phyloP scores from a whole-genome alignment of 2,888 invertebrate species.

The Parascotia fuliginaria region DNA sequence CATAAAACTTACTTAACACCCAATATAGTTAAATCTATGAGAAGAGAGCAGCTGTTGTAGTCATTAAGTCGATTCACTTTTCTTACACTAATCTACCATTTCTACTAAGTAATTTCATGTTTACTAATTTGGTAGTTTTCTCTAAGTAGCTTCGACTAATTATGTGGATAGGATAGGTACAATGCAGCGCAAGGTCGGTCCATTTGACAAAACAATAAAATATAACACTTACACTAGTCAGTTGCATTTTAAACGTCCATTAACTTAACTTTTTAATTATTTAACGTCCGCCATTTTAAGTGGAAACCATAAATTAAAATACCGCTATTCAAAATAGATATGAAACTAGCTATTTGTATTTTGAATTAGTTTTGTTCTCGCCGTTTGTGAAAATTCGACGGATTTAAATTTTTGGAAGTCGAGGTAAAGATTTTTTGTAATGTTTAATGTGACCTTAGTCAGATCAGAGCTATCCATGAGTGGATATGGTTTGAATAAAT shows the following conservation, averaged over 20 bases:
- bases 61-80: too few relatives aligned
- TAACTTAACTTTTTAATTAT: slow-evolving; percentile 18
- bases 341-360: not conserved
- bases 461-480: too few relatives aligned
- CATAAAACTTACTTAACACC: too few relatives aligned
- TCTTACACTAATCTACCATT: too few relatives aligned
- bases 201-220: slow-evolving; percentile 19
- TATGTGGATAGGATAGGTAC: not conserved
- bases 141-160: not conserved
- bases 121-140: too few relatives aligned
- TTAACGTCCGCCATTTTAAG: slow-evolving; percentile 11
- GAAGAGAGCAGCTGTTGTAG: too few relatives aligned
- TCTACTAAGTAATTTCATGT: too few relatives aligned
- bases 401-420: too few relatives aligned
- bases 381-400: not conserved
- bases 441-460: too few relatives aligned
- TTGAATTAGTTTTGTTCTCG: not conserved
- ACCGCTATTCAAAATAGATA: not conserved
- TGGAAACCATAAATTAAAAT: slow-evolving; percentile 6
- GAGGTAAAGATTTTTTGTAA: too few relatives aligned
- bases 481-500: too few relatives aligned
- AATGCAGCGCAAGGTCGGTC: slow-evolving; percentile 16
- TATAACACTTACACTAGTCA: slow-evolving; percentile 17
- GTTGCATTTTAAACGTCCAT: slow-evolving; percentile 15
- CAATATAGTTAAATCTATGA: too few relatives aligned